Conservation (phyloP, 2,888 invertebrate species). For the Polia nebulosa region DNA sequence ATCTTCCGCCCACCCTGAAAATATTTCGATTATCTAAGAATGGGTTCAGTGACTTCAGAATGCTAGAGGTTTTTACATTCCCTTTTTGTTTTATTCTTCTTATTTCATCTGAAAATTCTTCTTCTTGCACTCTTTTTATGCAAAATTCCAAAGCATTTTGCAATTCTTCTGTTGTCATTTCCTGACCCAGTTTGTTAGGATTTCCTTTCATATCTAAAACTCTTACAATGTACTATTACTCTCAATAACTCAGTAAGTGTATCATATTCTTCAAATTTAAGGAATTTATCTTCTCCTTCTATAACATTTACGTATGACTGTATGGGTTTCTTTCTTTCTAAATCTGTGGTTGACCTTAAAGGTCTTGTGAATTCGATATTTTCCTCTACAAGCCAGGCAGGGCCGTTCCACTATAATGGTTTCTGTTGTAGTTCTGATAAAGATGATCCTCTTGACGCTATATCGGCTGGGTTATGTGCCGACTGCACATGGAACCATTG, state of each 20-base stretch:
- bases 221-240: no score
- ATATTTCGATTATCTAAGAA: constrained; percentile 54
- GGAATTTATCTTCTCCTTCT: constrained; percentile 12
- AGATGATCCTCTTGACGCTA: constrained; percentile 52
- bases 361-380: constrained; percentile 38
- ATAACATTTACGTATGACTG: constrained; percentile 20
- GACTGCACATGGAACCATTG: constrained; percentile 58
- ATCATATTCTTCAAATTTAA: constrained; percentile 40
- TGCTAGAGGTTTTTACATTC: constrained; percentile 43
- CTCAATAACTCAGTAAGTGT: constrained; percentile 39
- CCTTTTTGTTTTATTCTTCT: constrained; percentile 19
- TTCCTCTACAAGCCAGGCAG: constrained; percentile 50
- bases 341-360: constrained; percentile 28
- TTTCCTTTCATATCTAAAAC: constrained; percentile 49
- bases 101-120: constrained; percentile 27
- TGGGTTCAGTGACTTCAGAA: constrained; percentile 55
- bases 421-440: constrained; percentile 38
- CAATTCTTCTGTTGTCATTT: constrained; percentile 51
- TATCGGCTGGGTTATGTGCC: constrained; percentile 59
- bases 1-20: constrained; percentile 66
- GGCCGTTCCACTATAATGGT: constrained; percentile 57
- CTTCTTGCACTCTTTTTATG: constrained; percentile 48
- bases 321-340: constrained; percentile 43
- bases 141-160: constrained; percentile 44
- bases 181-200: constrained; percentile 5